Base-by-base conservation (phyloP, 2,113 vertebrate genomes). In the Pandion haliaetus region DNA sequence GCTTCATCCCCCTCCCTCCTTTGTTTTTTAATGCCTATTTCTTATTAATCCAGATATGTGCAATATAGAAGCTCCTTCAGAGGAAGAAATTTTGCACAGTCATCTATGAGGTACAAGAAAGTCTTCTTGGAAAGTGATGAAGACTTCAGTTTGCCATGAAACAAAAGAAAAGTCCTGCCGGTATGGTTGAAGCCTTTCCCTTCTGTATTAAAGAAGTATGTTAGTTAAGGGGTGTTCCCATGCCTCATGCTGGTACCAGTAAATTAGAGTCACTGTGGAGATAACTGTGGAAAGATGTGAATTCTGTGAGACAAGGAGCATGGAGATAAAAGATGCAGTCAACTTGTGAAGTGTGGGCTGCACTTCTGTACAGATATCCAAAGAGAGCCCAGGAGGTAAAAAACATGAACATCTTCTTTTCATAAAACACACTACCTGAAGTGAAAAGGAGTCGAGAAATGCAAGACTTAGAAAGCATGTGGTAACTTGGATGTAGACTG, bases 381-480 rank as follows among this genome's bases (percentile, higher is more conserved):
- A 57, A 54, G 34, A 52, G 14, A 57, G 28, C 19, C 59, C 0
- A 0, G 19, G 9, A 6, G 16, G 7, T n/a, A 31, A 50, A 82
- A 63, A 26, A 15, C 26, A 63, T 1, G 21, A 59, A 62, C 1
- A 1, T 21, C 0, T 14, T 50, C 63, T 69, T 69, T 42, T 59
- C 54, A 15, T 3, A 62, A 36, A 49, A 49, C 57, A 45, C 29
- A 17, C 6, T 21, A 79, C 47, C 26, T 5, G 19, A 81, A 70
- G 62, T 4, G 69, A 72, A 40, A n/a, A 13, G 17, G 40, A 63
- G 34, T 15, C 4, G 2, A 80, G 81, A 57, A 71, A 74, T 2
- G 29, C n/a, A 45, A 72, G 58, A 15, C 18, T 54, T 61, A 31
- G 26, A 42, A 83, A 94, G 55, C 47, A 79, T 6, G 21, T 24